Evolutionary conservation across 2,888 invertebrate genomes (phyloP).

Genomic region (Catocala fraxini): DNA sequence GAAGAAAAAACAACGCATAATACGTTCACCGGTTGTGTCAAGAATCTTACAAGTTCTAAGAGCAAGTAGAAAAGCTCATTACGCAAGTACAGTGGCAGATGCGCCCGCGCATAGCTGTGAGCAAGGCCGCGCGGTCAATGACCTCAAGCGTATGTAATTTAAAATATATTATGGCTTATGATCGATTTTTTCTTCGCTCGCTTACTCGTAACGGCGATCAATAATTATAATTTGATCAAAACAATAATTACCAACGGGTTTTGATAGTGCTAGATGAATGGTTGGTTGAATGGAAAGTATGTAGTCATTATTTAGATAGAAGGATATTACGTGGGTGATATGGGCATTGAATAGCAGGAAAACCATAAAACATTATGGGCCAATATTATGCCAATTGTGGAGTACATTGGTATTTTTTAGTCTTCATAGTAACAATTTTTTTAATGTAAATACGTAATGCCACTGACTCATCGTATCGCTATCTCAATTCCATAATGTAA

Average conservation of each 20-base stretch:
- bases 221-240: conserved; percentile 15
- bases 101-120: conserved; percentile 31
- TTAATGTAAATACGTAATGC: too few relatives aligned
- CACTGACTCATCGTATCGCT: too few relatives aligned
- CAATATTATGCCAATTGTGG: too few relatives aligned
- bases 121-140: conserved; percentile 47
- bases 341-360: too few relatives aligned
- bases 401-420: too few relatives aligned
- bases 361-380: too few relatives aligned
- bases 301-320: neutral
- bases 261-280: conserved; percentile 6
- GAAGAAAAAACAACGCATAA: neutral
- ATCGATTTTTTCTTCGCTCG: conserved; percentile 31
- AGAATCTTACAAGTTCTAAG: conserved; percentile 17
- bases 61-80: conserved; percentile 44
- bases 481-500: too few relatives aligned
- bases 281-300: conserved; percentile 5
- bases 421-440: too few relatives aligned
- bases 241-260: conserved; percentile 12
- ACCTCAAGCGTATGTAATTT: conserved; percentile 42
- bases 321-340: too few relatives aligned
- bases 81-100: conserved; percentile 50
- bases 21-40: neutral
- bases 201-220: conserved; percentile 10
- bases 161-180: conserved; percentile 36